These are phyloP conservation scores for Castor canadensis DNA, from an alignment of 2,113 vertebrate species.

Conservation along the genomic window DNA sequence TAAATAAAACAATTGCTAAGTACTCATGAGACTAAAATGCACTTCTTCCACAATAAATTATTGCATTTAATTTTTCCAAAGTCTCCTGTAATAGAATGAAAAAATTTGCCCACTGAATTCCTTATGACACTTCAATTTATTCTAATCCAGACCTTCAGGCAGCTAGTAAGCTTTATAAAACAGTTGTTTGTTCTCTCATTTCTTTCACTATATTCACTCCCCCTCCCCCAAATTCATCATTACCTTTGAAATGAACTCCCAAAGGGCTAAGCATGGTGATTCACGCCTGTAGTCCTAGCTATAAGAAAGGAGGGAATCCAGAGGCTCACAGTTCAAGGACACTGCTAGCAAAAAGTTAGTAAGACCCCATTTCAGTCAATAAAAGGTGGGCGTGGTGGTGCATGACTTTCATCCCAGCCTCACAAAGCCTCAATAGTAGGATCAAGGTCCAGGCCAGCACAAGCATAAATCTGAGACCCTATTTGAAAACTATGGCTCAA, in stretches of 20 bases:
- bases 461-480: too few relatives aligned
- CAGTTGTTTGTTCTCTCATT: not conserved
- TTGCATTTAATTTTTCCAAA: not conserved
- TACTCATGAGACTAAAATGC: not conserved
- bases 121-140: conserved; percentile 22
- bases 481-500: too few relatives aligned
- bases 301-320: too few relatives aligned
- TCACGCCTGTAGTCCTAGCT: too few relatives aligned
- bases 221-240: not conserved
- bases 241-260: not conserved
- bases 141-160: not conserved
- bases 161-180: not conserved
- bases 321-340: too few relatives aligned
- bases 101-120: not conserved
- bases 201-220: not conserved
- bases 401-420: too few relatives aligned
- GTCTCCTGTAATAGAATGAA: not conserved
- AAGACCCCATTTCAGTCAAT: too few relatives aligned
- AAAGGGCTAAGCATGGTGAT: too few relatives aligned
- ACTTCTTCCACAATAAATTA: not conserved
- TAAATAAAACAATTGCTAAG: not conserved
- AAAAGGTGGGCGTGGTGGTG: too few relatives aligned
- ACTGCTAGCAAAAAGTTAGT: too few relatives aligned
- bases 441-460: too few relatives aligned
- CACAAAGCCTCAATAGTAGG: too few relatives aligned